These are phyloP conservation scores for Scelioninae gen. 2 DNA, from an alignment of 2,888 invertebrate genomes.

Conservation along the genomic window DNA sequence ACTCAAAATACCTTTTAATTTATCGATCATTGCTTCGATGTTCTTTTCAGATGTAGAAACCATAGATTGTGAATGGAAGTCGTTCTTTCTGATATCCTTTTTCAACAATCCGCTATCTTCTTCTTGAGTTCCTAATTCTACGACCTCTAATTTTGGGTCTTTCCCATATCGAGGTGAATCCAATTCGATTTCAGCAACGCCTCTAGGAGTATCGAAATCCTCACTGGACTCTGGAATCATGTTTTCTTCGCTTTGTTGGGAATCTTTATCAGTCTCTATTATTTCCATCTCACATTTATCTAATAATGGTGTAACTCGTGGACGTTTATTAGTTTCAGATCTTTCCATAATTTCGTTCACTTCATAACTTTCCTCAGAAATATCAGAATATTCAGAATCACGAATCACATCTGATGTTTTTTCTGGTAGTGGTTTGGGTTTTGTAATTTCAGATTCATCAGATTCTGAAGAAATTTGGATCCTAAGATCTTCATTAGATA, in stretches of 20 bases:
- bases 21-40: conserved; percentile 73
- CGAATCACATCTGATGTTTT: conserved; percentile 60
- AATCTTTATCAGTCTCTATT: conserved; percentile 42
- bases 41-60: conserved; percentile 71
- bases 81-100: conserved; percentile 63
- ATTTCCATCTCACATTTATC: conserved; percentile 67
- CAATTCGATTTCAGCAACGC: conserved; percentile 71
- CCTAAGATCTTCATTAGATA: background rate
- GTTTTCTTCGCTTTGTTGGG: conserved; percentile 65
- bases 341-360: conserved; percentile 72
- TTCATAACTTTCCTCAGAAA: conserved; percentile 73
- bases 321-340: conserved; percentile 63
- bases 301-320: conserved; percentile 63
- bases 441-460: conserved; percentile 23
- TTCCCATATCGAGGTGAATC: conserved; percentile 70
- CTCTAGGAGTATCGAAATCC: conserved; percentile 69
- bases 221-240: conserved; percentile 70
- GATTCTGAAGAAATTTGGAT: conserved; percentile 24
- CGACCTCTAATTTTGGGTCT: conserved; percentile 68
- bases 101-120: conserved; percentile 56
- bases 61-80: conserved; percentile 65
- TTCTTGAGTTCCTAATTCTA: conserved; percentile 67
- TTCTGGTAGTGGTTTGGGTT: conserved; percentile 29
- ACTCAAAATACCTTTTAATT: conserved; percentile 69
- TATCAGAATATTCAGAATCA: conserved; percentile 73